Base-by-base conservation (phyloP, 2,888 invertebrate species). In the Archips crataeganus region DNA sequence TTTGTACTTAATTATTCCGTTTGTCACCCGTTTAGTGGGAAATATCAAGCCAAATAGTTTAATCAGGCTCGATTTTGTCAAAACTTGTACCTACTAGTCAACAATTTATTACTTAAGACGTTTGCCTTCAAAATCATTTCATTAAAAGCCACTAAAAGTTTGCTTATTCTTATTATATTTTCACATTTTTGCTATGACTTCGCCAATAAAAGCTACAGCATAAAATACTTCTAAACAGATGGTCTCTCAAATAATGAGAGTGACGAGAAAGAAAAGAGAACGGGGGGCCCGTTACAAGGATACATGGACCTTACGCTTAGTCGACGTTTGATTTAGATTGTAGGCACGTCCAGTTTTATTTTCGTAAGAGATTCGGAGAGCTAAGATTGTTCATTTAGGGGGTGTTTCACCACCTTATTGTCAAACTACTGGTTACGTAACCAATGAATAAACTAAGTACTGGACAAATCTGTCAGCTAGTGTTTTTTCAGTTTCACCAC, bases 71-170 rank as follows among this genome's bases (percentile, higher is more conserved):
- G 6, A 39, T 39, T 39, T 39, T 39, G 39, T 39, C 6, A 39
- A 39, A 39, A 39, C 39, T 23, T 23, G 23, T 23, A 23, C 23
- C 23, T 23, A 39, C 1, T 39, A 6, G 39, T 39, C 39, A 39
- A 6, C 39, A 39, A 39, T 6, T 39, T 23, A 23, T 23, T 23
- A n/a, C n/a, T n/a, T n/a, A 6, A 39, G 39, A 39, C 39, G 39
- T 4, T 5, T 39, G 6, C 6, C 39, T 39, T 6, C 39, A 39
- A 39, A 39, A 5, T 6, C 4, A 59, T 51, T 57, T 42, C 11
- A 65, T 59, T 59, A 65, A 71, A 65, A 49, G n/a, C 39, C 59
- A 59, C 34, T 60, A 10, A 71, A 32, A 49, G 23, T 13, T 62
- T 39, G 36, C 13, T 23, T 23, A 61, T 23, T 1, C 13, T 23